Base-by-base conservation (phyloP, 2,888 invertebrate species). In the Oithona nana region DNA sequence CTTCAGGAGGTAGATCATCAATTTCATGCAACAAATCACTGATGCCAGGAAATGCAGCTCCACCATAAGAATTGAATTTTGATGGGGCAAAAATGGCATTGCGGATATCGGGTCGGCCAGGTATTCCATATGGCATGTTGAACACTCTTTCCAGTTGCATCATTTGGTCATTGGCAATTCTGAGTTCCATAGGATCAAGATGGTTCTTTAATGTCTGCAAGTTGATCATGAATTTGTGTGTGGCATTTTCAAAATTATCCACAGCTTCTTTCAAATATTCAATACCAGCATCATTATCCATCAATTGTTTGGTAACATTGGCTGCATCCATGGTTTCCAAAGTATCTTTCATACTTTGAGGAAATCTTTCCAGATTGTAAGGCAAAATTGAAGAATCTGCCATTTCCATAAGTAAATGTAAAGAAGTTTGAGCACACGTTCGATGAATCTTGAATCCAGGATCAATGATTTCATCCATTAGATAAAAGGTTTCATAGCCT, bases 401-500 rank as follows among this genome's bases (percentile, higher is more conserved):
- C n/a, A 66, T 61, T 50, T 57, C 61, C 24, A 62, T 57, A 1
- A 66, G 55, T 6, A 57, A 20, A 57, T 31, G 29, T 20, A 57
- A 22, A 2, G 31, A 30, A 6, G 57, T 57, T 31, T 57, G 30
- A 11, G 57, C 31, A 30, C 30, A 29, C 4, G 57, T 57, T 11
- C 31, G 63, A 63, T 71, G 71, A 13, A 70, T 67, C 28, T 64
- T 66, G 66, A 71, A 71, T 30, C 68, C 67, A 1, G 72, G 71
- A 66, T 74, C 74, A 28, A 73, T 69, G 64, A 69, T 68, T 22
- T 65, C 68, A 28, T 67, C 67, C 49, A 73, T 67, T 63, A 73
- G 70, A 48, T 71, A 68, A 64, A 70, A 71, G 1, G 71, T 73
- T 57, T 74, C 74, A 50, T 71, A 71, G 26, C 71, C 67, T 0